Base-by-base conservation (phyloP, 2,113 vertebrate genomes). In the Vidua macroura region DNA sequence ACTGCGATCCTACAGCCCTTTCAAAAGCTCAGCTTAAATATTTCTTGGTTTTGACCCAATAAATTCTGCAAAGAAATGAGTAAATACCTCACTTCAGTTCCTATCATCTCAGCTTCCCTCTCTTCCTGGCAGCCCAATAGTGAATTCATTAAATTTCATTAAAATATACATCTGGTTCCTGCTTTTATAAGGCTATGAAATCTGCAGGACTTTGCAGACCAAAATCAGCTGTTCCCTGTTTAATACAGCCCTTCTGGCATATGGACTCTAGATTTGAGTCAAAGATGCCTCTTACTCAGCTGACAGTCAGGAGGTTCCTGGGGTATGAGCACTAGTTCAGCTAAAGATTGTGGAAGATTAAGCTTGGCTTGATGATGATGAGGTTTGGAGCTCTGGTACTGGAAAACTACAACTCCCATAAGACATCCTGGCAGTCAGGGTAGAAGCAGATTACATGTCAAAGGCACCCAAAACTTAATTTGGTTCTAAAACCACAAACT, bases 81-180 rank as follows among this genome's bases (percentile, higher is more conserved):
- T 75, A 95, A 94, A 86, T 88, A 81, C 68, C 70, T 93, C 79
- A 35, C 55, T 90, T 86, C 76, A 74, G 92, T 56, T 95, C 52
- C 90, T 93, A 55, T 93, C 90, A 88, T 90, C 76, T 94, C 86
- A 80, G 80, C 64, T 72, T 94, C 76, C 39, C 86, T 93, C 52
- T 68, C 68, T 72, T 81, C 55, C 88, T 94, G 92, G 94, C 96
- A 96, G 90, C 33, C 68, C 64, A 78, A 64, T 37, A 55, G 19
- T n/a, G 80, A 86, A 90, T 67, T 94, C 83, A 92, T 93, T 90
- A 94, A 27, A 88, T 94, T 93, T 94, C 92, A 94, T 96, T 95
- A 94, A 95, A 93, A 80, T 67, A 88, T 83, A 88, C 88, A 88
- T 88, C 92, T 96, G 90, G 94, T 90, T 92, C 48, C 91, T 83